Percentiles rank a stretch among this genome's conserved stretches.
These are phyloP conservation scores for Pandemis corylana DNA, from an alignment of 2,888 invertebrate genomes.

Conservation along the genomic window DNA sequence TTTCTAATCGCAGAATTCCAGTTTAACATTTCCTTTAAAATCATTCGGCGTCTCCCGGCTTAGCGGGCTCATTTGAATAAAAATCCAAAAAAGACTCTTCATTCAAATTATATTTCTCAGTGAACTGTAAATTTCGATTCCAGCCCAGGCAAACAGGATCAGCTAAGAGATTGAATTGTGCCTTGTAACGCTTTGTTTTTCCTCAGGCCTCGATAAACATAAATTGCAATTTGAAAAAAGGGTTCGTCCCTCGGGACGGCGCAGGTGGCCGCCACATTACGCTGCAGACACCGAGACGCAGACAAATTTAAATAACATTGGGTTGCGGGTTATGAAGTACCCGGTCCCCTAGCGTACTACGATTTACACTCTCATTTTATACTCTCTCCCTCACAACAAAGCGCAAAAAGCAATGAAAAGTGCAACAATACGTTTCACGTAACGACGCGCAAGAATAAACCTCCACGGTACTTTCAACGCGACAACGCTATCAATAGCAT, in stretches of 20 bases:
- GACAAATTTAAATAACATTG: constrained; percentile 33
- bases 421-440: constrained; percentile 2
- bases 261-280: constrained; percentile 24
- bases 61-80: constrained; percentile 23
- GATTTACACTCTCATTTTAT: constrained; percentile 11
- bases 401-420: neutral
- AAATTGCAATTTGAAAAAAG: constrained; percentile 57
- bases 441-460: constrained; percentile 9
- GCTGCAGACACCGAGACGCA: constrained; percentile 10
- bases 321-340: constrained; percentile 18
- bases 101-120: constrained; percentile 25
- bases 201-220: constrained; percentile 36
- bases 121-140: constrained; percentile 28
- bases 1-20: constrained; percentile 3
- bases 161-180: constrained; percentile 34
- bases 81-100: constrained; percentile 19
- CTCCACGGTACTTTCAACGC: constrained; percentile 39
- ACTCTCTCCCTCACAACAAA: neutral
- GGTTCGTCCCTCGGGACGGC: constrained; percentile 43
- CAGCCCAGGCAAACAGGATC: constrained; percentile 19
- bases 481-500: constrained; percentile 51
- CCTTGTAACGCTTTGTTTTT: constrained; percentile 34
- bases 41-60: neutral
- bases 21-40: constrained; percentile 7
- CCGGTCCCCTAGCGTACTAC: neutral